phyloP scores from a whole-genome alignment of 2,888 invertebrate genomes.

The Thelaira solivaga region DNA sequence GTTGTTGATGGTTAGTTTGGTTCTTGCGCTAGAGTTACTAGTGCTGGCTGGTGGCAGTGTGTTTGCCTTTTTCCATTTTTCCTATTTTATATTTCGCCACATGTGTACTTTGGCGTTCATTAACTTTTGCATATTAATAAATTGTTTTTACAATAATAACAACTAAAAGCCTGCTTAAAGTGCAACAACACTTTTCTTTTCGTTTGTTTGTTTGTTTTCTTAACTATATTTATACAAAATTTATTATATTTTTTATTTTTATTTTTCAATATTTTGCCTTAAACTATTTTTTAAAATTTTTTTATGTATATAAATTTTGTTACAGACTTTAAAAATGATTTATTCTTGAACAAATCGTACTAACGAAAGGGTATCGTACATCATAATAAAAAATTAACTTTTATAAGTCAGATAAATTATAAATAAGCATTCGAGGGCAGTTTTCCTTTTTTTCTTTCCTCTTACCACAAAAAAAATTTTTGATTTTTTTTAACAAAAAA shows the following conservation, averaged over 20 bases:
- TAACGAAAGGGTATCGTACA: no score
- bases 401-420: no score
- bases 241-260: conserved; percentile 33
- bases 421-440: no score
- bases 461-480: no score
- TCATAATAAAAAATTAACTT: no score
- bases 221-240: conserved; percentile 55
- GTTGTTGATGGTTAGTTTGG: conserved; percentile 2
- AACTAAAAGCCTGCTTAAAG: conserved; percentile 32
- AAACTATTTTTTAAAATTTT: conserved; percentile 40
- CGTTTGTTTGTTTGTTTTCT: no score
- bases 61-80: conserved; percentile 46
- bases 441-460: no score
- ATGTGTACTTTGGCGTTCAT: conserved; percentile 62
- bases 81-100: conserved; percentile 57
- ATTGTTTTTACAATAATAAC: conserved; percentile 52
- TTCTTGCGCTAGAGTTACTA: conserved; percentile 11
- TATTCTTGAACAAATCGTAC: not conserved
- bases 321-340: conserved; percentile 3
- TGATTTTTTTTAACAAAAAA: no score
- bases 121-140: conserved; percentile 63
- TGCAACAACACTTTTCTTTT: conserved; percentile 7
- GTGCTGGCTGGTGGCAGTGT: conserved; percentile 41
- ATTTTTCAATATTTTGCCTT: conserved; percentile 20
- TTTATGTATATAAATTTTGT: not conserved